Percentiles rank a stretch among this genome's conserved stretches.
Evolutionary conservation across 2,888 invertebrate genomes (phyloP).

Genomic region (Tenthredo distinguenda): DNA sequence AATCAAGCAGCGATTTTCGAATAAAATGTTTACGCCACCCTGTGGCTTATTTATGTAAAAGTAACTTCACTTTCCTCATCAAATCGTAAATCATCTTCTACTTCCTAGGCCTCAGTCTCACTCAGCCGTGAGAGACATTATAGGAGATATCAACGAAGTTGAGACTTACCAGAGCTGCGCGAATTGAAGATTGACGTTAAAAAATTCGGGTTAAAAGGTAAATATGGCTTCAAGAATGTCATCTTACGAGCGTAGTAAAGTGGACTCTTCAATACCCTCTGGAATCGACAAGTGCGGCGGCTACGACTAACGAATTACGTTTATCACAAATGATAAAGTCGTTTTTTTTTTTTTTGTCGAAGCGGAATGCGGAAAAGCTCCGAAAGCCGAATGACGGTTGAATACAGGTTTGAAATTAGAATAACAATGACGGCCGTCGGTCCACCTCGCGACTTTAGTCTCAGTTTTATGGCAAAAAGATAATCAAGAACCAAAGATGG

Average conservation of each 20-base stretch:
- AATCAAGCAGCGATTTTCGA: not conserved
- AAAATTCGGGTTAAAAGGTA: not conserved
- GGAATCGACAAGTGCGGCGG: not conserved
- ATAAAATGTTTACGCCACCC: not conserved
- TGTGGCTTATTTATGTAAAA: not conserved
- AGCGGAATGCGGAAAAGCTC: not conserved
- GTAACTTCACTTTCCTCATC: not conserved
- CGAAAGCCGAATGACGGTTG: not conserved
- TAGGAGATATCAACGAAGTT: too few relatives aligned
- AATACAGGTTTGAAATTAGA: not conserved
- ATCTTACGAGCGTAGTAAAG: not conserved
- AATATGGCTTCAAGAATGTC: not conserved
- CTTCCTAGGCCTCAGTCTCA: not conserved
- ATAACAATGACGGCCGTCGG: not conserved
- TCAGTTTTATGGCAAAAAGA: not conserved
- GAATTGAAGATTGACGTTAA: not conserved
- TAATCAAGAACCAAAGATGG: not conserved
- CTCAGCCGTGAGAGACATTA: too few relatives aligned
- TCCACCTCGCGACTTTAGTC: not conserved
- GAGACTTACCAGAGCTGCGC: too few relatives aligned
- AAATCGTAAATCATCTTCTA: not conserved
- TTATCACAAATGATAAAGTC: not conserved
- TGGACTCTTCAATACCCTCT: not conserved
- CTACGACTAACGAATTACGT: not conserved
- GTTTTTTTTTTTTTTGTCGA: not conserved